These are phyloP conservation scores for Acleris sparsana DNA, from an alignment of 2,888 invertebrate genomes.

Conservation along the genomic window DNA sequence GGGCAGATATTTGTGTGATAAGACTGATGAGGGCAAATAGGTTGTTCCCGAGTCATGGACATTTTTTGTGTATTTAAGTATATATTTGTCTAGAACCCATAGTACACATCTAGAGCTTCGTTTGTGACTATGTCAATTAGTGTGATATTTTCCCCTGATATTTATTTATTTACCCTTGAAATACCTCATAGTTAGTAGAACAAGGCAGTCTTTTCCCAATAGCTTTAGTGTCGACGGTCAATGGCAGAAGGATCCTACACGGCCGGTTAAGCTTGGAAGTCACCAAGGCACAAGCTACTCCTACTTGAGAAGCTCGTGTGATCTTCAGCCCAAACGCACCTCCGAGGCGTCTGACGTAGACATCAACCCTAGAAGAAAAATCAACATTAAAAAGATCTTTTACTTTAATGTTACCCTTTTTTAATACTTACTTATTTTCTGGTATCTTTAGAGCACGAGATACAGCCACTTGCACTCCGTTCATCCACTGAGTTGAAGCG, in stretches of 20 bases:
- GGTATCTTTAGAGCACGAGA: constrained; percentile 78
- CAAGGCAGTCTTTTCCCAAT: constrained; percentile 78
- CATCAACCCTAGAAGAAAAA: constrained; percentile 39
- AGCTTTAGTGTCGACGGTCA: constrained; percentile 82
- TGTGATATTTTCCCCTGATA: too few species aligned
- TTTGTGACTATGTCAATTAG: too few species aligned
- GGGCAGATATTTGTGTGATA: too few species aligned
- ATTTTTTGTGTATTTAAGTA: too few species aligned
- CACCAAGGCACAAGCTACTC: constrained; percentile 86
- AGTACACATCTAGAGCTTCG: too few species aligned
- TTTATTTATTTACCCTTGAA: background rate
- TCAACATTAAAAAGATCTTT: background rate
- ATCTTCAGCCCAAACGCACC: constrained; percentile 91
- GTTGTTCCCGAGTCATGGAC: too few species aligned
- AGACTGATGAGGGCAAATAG: too few species aligned
- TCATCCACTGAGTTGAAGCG: constrained; percentile 82
- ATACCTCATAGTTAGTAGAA: constrained; percentile 69
- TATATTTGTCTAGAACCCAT: too few species aligned
- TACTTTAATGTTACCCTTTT: background rate
- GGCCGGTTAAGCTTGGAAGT: constrained; percentile 83
- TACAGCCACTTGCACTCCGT: constrained; percentile 75
- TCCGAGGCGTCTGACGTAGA: constrained; percentile 85
- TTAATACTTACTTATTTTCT: constrained; percentile 71
- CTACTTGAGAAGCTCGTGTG: constrained; percentile 77
- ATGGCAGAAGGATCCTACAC: constrained; percentile 84